phyloP scores from a whole-genome alignment of 2,113 vertebrate species.

The Siphamia tubifer region DNA sequence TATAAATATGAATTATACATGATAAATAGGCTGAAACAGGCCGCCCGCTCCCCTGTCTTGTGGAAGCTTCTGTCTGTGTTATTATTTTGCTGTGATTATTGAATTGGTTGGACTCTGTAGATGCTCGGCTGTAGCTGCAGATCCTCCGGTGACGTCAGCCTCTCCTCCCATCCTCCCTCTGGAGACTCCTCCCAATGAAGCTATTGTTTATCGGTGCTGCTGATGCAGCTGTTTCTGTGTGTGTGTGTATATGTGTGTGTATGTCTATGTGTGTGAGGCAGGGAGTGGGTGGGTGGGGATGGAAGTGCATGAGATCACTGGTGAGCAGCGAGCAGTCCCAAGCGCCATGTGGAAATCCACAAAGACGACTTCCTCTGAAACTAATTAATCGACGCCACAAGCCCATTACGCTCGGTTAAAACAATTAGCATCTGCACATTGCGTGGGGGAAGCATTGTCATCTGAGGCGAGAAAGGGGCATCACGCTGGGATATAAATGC shows the following conservation, averaged over 20 bases:
- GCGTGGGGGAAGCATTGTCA: constrained; percentile 55
- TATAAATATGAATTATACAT: background rate
- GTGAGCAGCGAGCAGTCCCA: constrained; percentile 63
- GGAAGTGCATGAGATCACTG: constrained; percentile 53
- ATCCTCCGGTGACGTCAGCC: constrained; percentile 45
- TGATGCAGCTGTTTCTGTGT: constrained; percentile 62
- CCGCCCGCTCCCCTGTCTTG: background rate
- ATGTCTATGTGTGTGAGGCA: constrained; percentile 13
- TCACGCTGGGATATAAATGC: constrained; percentile 69
- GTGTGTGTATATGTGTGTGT: constrained; percentile 7
- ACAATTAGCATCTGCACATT: constrained; percentile 77
- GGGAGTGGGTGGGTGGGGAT: constrained; percentile 20
- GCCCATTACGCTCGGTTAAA: constrained; percentile 78
- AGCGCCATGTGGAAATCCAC: constrained; percentile 70
- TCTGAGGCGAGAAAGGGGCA: constrained; percentile 51
- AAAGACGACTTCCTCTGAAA: constrained; percentile 74
- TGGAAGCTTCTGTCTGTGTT: background rate
- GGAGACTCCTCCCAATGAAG: constrained; percentile 60
- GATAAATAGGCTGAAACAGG: background rate
- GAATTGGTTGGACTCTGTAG: background rate
- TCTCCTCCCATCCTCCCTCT: constrained; percentile 25
- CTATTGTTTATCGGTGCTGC: constrained; percentile 68
- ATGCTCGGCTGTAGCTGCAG: constrained; percentile 39
- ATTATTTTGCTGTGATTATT: background rate
- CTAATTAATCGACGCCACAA: constrained; percentile 78